Percentiles rank a stretch among this genome's conserved stretches.
phyloP scores from a whole-genome alignment of 2,888 invertebrate genomes.

The Meteorus cinctellus region DNA sequence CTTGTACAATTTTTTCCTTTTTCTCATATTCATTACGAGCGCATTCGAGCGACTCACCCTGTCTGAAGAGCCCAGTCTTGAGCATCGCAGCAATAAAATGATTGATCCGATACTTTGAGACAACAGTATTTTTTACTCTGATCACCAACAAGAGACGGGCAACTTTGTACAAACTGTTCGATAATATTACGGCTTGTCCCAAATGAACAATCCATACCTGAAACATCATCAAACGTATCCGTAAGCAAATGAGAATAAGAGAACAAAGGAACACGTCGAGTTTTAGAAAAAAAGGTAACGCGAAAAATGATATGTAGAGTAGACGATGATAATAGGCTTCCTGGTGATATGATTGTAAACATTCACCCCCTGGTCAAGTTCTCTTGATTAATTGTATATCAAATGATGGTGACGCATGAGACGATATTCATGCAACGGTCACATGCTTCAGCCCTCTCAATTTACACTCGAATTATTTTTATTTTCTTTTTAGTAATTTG shows the following conservation, averaged over 20 bases:
- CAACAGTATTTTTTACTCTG: constrained; percentile 60
- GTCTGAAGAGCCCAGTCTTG: constrained; percentile 51
- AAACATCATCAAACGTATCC: constrained; percentile 30
- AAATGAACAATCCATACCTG: constrained; percentile 57
- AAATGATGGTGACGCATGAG: too few relatives aligned
- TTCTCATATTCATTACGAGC: neutral
- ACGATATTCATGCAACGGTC: neutral
- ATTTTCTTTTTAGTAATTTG: neutral
- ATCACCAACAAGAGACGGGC: constrained; percentile 56
- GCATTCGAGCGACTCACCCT: constrained; percentile 51
- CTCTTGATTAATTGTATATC: neutral
- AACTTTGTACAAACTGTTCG: constrained; percentile 50
- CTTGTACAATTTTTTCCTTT: neutral
- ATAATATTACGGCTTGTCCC: constrained; percentile 50
- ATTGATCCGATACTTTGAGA: constrained; percentile 21
- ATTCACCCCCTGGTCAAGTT: neutral
- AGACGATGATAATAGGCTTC: neutral
- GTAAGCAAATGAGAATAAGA: neutral
- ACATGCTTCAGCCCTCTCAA: neutral
- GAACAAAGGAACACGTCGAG: constrained; percentile 12
- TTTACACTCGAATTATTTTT: neutral
- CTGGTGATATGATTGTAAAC: neutral
- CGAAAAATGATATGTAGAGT: neutral
- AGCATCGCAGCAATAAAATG: constrained; percentile 56
- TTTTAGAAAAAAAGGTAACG: neutral